Base-by-base conservation (phyloP, 2,113 vertebrate species). In the Ovis canadensis region DNA sequence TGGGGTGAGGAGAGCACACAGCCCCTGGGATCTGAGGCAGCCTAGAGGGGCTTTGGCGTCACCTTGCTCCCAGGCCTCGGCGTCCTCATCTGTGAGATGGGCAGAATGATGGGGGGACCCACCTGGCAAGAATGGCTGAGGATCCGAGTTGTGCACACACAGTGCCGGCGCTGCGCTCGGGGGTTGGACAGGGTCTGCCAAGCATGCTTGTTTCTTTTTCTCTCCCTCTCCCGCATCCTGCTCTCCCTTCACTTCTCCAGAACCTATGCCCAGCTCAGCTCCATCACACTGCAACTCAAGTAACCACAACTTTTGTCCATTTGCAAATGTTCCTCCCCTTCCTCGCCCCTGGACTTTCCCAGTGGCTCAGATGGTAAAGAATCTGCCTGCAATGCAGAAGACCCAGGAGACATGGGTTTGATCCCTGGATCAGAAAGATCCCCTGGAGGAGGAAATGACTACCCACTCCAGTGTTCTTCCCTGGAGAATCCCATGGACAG, bases 161-260 rank as follows among this genome's bases (percentile, higher is more conserved):
- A 4, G 67, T 0, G 7, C 4, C 1, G 4, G 15, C 2, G 0
- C 23, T 19, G 40, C 5, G 43, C 55, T 45, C 5, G 11, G 43
- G 31, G n/a, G 16, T 29, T 71, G 6, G 1, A 23, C 59, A 31
- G 13, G 2, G 13, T 40, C 81, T 23, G 67, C 57, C 57, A 27
- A 10, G 3, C 31, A 13, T 17, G 57, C 19, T 55, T 16, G 3
- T 71, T 90, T 43, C 40, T 52, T 77, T 57, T 74, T 33, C 88
- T 11, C 57, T 94, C 36, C 52, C 25, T 80, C 52, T 67, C 3
- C 50, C 7, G 4, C 36, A 40, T 59, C 19, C 77, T 6, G 43
- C 15, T 36, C 16, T 82, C 33, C 25, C 36, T 31, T 29, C 33
- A 62, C 59, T 60, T 77, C 17, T 7, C 52, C 40, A 23, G 77